Evolutionary conservation across 2,888 invertebrate species (phyloP).

Genomic region (Amphipoea oculea): DNA sequence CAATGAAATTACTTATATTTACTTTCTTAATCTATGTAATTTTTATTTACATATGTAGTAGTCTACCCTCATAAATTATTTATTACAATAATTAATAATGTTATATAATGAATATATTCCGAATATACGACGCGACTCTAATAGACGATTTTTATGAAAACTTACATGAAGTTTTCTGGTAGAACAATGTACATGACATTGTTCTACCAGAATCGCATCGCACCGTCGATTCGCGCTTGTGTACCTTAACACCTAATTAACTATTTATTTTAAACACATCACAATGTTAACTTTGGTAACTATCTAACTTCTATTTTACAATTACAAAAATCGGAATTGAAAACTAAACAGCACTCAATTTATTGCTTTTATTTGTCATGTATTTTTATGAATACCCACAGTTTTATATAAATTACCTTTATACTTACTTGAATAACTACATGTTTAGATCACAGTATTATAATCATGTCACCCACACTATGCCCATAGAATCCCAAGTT

Average conservation of each 20-base stretch:
- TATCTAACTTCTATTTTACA: background rate
- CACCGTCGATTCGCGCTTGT: background rate
- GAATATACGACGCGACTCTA: too few relatives aligned
- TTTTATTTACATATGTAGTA: slow-evolving; percentile 1
- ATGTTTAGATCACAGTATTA: background rate
- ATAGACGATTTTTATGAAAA: background rate
- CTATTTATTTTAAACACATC: background rate
- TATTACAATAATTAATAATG: background rate
- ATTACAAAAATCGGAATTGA: background rate
- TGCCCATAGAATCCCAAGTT: background rate
- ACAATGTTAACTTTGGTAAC: background rate
- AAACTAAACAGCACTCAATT: background rate
- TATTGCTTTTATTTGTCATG: background rate
- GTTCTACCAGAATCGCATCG: background rate
- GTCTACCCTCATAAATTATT: background rate
- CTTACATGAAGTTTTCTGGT: too few relatives aligned
- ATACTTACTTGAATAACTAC: background rate
- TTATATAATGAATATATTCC: too few relatives aligned
- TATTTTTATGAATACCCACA: background rate
- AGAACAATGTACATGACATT: too few relatives aligned
- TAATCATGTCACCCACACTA: too few relatives aligned
- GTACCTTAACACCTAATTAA: background rate
- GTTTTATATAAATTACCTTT: background rate
- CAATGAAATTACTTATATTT: background rate
- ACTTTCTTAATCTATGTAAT: background rate